Percentiles rank a stretch among this genome's conserved stretches.
These are phyloP conservation scores for Polymixis flavicincta DNA, from an alignment of 2,888 invertebrate species.

Conservation along the genomic window DNA sequence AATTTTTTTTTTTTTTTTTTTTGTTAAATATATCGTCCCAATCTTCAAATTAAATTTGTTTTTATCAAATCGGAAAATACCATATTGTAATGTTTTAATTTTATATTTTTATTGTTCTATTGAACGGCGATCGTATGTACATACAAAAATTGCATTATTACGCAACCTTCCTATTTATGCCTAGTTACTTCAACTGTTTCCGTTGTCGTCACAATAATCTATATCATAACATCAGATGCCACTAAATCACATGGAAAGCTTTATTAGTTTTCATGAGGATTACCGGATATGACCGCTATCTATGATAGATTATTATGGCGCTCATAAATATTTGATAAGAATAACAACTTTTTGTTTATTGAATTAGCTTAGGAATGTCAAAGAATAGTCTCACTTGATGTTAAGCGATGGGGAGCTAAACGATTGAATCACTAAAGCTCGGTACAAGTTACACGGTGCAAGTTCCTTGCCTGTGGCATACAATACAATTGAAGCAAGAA, in stretches of 20 bases:
- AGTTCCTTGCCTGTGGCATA: too few species aligned
- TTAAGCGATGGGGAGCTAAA: background rate
- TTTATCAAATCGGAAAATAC: too few species aligned
- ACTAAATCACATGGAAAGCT: conserved; percentile 34
- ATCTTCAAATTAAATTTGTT: too few species aligned
- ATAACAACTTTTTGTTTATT: conserved; percentile 14
- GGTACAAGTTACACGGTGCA: too few species aligned
- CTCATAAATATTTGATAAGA: conserved; percentile 27
- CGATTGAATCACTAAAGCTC: background rate
- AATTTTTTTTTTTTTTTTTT: too few species aligned
- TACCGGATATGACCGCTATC: conserved; percentile 35
- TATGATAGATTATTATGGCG: conserved; percentile 12
- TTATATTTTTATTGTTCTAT: too few species aligned
- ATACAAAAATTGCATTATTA: too few species aligned
- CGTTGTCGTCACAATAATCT: conserved; percentile 33
- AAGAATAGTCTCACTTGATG: background rate
- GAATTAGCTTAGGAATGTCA: background rate
- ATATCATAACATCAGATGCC: conserved; percentile 26
- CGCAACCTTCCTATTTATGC: background rate
- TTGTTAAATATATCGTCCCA: too few species aligned
- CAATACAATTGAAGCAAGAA: too few species aligned
- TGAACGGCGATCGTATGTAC: too few species aligned
- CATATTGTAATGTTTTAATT: too few species aligned
- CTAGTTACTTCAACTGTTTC: background rate
- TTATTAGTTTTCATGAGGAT: conserved; percentile 49